Base-by-base conservation (phyloP, 2,888 invertebrate genomes). In the Molanna angustata region DNA sequence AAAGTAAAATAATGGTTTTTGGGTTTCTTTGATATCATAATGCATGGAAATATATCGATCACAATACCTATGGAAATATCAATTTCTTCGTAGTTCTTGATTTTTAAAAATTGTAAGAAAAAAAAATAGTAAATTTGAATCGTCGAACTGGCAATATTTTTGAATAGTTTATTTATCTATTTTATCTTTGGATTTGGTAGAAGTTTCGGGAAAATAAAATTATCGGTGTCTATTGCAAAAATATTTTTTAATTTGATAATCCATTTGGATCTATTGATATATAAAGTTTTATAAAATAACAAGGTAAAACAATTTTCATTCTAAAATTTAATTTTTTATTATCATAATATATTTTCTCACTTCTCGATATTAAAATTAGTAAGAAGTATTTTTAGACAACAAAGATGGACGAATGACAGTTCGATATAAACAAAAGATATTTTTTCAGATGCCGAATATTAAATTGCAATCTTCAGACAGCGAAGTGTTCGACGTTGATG, bases 391-490 rank as follows among this genome's bases (percentile, higher is more conserved):
- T 35, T 35, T 35, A 35, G 4, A 41, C 42, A 49, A 49, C 41
- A 46, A 52, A 52, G 47, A 52, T 52, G 52, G 52, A 42, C 31
- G 47, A 20, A 22, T 52, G 52, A 52, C 52, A 47, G 52, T 47
- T 48, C n/a, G n/a, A 14, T 14, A 42, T 47, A 35, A 37, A 27
- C 13, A 37, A 37, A 37, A 16, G 18, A 17, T 37, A 18, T 37
- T 37, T 22, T 54, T 50, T 21, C 63, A 87, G 84, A 96, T 96
- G 95, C 93, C 94, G 31, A 90, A 85, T 64, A 95, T 97, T 62
- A 96, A 94, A 69, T 76, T 97, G 60, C 93, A 95, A 71, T 95
- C 95, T 57, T 92, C 92, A 1, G 96, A 98, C 72, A 93, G 91
- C 46, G 96, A 97, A 70, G 86, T 91, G 18, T 98, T 98, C 68